Percentiles rank a stretch among this genome's conserved stretches.
These are phyloP conservation scores for Melanotaenia trifasciata DNA, from an alignment of 2,797 vertebrate genomes.

Conservation along the genomic window DNA sequence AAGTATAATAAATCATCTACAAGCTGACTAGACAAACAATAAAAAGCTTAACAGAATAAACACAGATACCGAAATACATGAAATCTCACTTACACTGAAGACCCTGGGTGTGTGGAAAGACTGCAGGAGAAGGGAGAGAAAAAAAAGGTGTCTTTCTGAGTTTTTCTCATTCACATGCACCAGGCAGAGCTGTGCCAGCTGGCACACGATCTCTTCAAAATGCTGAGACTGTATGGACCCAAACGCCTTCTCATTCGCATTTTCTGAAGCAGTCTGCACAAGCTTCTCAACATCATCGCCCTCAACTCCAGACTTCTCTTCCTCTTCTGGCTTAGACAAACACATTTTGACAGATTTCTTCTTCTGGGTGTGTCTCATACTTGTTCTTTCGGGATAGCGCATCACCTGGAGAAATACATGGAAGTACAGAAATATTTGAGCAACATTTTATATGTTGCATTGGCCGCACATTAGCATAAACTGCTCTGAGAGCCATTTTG, in stretches of 20 bases:
- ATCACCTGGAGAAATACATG: constrained; percentile 84
- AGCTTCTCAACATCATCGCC: constrained; percentile 50
- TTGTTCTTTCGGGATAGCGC: constrained; percentile 81
- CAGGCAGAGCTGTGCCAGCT: constrained; percentile 90
- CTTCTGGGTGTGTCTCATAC: constrained; percentile 66
- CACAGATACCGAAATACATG: not conserved
- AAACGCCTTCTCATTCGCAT: constrained; percentile 57
- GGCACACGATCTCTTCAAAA: constrained; percentile 91
- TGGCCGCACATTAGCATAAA: constrained; percentile 18
- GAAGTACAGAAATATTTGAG: constrained; percentile 28
- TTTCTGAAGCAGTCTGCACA: constrained; percentile 50
- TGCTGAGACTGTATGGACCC: constrained; percentile 80
- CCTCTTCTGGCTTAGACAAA: constrained; percentile 82
- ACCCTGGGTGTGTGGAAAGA: constrained; percentile 88
- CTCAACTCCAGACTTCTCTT: constrained; percentile 66
- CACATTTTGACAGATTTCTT: constrained; percentile 88
- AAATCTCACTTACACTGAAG: constrained; percentile 79
- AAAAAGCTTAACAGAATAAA: not conserved
- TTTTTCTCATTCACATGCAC: constrained; percentile 87
- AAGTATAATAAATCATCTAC: not conserved
- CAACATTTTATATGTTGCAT: constrained; percentile 25
- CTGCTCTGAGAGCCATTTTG: constrained; percentile 14
- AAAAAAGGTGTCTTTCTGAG: constrained; percentile 91
- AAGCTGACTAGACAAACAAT: not conserved
- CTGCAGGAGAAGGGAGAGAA: constrained; percentile 89